Base-by-base conservation (phyloP, 2,113 vertebrate genomes). In the Dicentrarchus labrax region DNA sequence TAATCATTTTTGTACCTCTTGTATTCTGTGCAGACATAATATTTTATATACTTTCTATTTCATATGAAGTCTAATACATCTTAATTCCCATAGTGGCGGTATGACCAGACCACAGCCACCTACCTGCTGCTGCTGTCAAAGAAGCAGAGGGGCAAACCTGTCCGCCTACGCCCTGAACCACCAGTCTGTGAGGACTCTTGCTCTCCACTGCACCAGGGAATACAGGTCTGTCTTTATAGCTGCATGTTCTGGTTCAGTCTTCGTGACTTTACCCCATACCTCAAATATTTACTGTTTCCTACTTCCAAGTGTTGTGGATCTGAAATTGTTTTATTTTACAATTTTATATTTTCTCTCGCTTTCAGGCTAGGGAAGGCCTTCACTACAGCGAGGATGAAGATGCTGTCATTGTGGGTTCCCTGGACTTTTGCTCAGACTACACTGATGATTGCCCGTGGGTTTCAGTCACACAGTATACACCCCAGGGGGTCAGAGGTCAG, bases 91-190 rank as follows among this genome's bases (percentile, higher is more conserved):
- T 77, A 98, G 98, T 99, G 98, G 97, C 95, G 91, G 16, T 99
- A 99, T 8, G 97, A 99, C 89, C 96, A 98, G 8, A 94, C 96
- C 66, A 97, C 97, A 38, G 97, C 97, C 66, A 97, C 95, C 0
- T 99, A 99, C 86, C 94, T 99, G 75, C 93, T 99, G 90, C 97
- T 99, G 87, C 95, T 97, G 15, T 93, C 96, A 68, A 97, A 96
- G 94, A 99, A 99, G 92, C 87, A 91, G 89, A 95, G 86, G 19
- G 98, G 97, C 54, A 97, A 95, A 60, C 94, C 94, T 8, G 90
- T 97, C 76, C 94, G 93, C n/a, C 93, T 99, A 64, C 74, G 91
- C 72, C 86, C 84, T 0, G 43, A 90, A 64, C 67, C 47, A 38
- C 41, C 51, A 9, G 72, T n/a, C 41, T 90, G 72, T 41, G 86